Percentiles rank a stretch among this genome's conserved stretches.
phyloP scores from a whole-genome alignment of 2,888 invertebrate species.

The Clepsis dumicolana region DNA sequence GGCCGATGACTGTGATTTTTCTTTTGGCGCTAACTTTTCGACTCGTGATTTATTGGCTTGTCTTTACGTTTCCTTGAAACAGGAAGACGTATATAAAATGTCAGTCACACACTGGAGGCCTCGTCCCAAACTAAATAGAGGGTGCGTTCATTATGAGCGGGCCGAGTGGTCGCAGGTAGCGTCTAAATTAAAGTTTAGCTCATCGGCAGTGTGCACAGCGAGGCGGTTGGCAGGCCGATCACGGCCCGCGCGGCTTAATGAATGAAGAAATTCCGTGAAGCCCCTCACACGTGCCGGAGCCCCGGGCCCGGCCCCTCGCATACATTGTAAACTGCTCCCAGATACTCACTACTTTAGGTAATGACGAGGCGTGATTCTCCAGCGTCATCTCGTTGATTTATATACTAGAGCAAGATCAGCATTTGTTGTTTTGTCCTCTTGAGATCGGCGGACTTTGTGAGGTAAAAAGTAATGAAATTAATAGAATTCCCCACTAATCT shows the following conservation, averaged over 20 bases:
- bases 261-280: constrained; percentile 79
- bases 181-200: constrained; percentile 82
- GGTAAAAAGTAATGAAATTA: constrained; percentile 45
- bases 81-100: constrained; percentile 64
- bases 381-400: background rate
- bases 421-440: background rate
- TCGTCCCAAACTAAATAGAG: constrained; percentile 72
- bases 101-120: constrained; percentile 68
- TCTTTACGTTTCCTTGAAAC: constrained; percentile 41
- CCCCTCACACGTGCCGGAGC: constrained; percentile 65
- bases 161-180: constrained; percentile 71
- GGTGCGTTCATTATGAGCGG: constrained; percentile 77
- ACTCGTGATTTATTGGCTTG: constrained; percentile 78
- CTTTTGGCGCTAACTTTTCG: constrained; percentile 70
- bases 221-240: constrained; percentile 72
- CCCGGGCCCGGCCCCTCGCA: constrained; percentile 61
- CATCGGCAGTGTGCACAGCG: constrained; percentile 71
- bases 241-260: constrained; percentile 79
- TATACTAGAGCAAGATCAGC: constrained; percentile 1
- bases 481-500: constrained; percentile 62
- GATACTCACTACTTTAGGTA: constrained; percentile 50
- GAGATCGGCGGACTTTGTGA: constrained; percentile 25
- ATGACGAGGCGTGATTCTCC: constrained; percentile 38
- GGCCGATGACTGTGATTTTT: constrained; percentile 84
- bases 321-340: constrained; percentile 67